phyloP scores from a whole-genome alignment of 2,113 vertebrate species.

The Cnemophilus loriae region DNA sequence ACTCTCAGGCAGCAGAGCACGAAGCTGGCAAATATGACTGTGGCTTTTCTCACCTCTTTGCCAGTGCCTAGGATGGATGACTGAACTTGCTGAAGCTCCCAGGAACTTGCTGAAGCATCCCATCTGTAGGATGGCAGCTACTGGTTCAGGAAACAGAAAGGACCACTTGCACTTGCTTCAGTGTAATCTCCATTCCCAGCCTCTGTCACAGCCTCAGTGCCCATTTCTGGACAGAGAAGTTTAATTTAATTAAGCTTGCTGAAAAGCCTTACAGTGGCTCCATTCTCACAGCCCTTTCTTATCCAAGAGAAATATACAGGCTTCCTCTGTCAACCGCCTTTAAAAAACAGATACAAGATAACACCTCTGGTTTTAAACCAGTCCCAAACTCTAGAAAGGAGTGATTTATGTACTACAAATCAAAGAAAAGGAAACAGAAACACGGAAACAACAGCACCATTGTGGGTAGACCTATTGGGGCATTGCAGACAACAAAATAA shows the following conservation, averaged over 20 bases:
- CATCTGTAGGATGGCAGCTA: neutral
- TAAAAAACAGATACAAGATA: neutral
- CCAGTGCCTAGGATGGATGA: neutral
- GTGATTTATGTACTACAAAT: neutral
- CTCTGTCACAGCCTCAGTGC: neutral
- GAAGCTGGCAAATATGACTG: neutral
- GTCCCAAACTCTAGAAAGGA: neutral
- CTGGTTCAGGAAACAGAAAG: neutral
- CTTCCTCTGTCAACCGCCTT: neutral
- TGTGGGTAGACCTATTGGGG: neutral
- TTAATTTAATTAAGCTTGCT: neutral
- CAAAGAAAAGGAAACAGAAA: neutral
- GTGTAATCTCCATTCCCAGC: neutral
- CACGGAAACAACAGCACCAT: rapidly evolving
- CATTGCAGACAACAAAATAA: neutral
- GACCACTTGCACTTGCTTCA: neutral
- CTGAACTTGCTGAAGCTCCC: neutral
- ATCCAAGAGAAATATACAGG: neutral
- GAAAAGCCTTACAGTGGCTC: neutral
- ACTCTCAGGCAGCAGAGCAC: neutral
- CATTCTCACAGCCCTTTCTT: neutral
- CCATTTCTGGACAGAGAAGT: neutral
- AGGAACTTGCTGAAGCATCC: too few species aligned
- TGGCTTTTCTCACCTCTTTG: neutral
- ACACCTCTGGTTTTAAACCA: neutral